Conservation (phyloP, 2,888 invertebrate genomes). For the Cryptocephalus primarius region DNA sequence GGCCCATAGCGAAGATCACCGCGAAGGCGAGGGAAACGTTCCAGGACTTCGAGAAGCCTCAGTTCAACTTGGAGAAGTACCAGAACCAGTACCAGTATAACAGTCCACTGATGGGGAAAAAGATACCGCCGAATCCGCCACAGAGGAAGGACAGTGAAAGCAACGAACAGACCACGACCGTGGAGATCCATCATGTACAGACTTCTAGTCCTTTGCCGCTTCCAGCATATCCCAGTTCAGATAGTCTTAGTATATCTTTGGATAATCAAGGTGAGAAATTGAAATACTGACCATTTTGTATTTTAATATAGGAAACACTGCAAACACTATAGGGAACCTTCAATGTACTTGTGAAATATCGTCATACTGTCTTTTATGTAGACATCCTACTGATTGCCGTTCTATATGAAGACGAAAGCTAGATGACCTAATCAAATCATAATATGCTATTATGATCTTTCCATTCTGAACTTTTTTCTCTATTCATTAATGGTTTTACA, state of each 20-base stretch:
- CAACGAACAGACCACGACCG: conserved; percentile 36
- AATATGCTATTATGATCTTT: too few relatives aligned
- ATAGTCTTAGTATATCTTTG: conserved; percentile 51
- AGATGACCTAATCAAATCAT: too few relatives aligned
- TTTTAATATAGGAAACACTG: too few relatives aligned
- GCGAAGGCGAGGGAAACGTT: conserved; percentile 42
- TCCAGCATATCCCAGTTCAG: conserved; percentile 55
- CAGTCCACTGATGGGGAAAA: conserved; percentile 64
- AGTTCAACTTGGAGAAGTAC: conserved; percentile 34
- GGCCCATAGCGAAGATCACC: conserved; percentile 68
- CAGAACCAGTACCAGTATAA: conserved; percentile 15
- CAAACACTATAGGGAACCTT: too few relatives aligned
- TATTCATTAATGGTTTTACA: too few relatives aligned
- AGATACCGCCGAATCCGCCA: conserved; percentile 73
- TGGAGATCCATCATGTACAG: conserved; percentile 24
- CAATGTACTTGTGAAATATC: too few relatives aligned
- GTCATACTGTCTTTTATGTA: too few relatives aligned
- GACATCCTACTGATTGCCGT: too few relatives aligned
- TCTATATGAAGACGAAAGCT: too few relatives aligned
- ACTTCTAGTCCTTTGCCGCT: conserved; percentile 49
- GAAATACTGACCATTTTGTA: too few relatives aligned
- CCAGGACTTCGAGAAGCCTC: conserved; percentile 38
- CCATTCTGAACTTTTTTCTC: too few relatives aligned
- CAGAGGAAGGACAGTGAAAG: conserved; percentile 47
- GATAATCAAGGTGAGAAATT: conserved; percentile 27